These are phyloP conservation scores for Apamea sordens DNA, from an alignment of 2,888 invertebrate genomes.

Conservation along the genomic window DNA sequence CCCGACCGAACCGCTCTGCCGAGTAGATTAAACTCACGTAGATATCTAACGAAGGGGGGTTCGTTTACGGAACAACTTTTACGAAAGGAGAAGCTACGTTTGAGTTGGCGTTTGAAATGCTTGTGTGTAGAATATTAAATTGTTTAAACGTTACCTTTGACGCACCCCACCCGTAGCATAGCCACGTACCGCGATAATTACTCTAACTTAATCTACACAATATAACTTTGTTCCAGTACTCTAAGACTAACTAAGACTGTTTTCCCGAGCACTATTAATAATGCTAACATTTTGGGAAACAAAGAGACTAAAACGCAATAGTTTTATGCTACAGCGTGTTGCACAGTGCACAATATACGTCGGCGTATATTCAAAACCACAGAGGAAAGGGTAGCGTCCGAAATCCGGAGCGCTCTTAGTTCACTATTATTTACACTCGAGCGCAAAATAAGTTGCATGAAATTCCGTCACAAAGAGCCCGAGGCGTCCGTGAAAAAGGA, in stretches of 20 bases:
- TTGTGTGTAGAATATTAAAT: conserved; percentile 90
- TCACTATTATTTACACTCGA: conserved; percentile 85
- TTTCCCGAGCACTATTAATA: conserved; percentile 64
- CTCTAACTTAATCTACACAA: conserved; percentile 83
- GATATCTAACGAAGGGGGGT: conserved; percentile 89
- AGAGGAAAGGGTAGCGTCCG: conserved; percentile 76
- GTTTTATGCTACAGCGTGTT: conserved; percentile 72
- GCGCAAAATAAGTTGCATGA: conserved; percentile 85
- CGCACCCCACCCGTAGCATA: conserved; percentile 79
- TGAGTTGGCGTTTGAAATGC: conserved; percentile 88
- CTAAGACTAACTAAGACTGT: conserved; percentile 70
- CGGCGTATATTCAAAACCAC: conserved; percentile 78
- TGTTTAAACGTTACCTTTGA: conserved; percentile 89
- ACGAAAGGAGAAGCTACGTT: conserved; percentile 87
- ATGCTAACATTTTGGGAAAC: conserved; percentile 69
- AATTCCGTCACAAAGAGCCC: conserved; percentile 85
- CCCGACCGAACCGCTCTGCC: conserved; percentile 78
- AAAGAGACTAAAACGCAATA: conserved; percentile 75
- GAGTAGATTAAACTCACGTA: conserved; percentile 90
- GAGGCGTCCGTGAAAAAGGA: conserved; percentile 87
- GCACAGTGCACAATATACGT: conserved; percentile 74
- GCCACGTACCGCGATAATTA: conserved; percentile 85
- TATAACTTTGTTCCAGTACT: conserved; percentile 78
- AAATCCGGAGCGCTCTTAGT: conserved; percentile 81
- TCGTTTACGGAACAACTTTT: conserved; percentile 89